phyloP scores from a whole-genome alignment of 2,113 vertebrate genomes.

The Engraulis encrasicolus region DNA sequence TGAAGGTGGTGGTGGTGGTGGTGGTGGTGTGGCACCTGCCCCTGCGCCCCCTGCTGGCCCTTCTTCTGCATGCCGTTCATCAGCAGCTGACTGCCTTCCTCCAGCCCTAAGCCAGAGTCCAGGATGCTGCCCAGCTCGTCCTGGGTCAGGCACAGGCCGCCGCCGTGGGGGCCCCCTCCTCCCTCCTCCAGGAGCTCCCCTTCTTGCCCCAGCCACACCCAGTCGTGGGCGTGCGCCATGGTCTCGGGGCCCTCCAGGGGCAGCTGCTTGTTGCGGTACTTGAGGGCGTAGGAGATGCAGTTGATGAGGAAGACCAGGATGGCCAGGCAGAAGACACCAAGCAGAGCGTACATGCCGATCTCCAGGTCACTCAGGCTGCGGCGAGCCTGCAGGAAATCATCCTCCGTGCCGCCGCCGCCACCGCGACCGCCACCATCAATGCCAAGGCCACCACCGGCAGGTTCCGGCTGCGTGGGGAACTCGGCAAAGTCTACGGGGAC shows the following conservation, averaged over 20 bases:
- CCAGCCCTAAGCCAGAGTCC: conserved; percentile 65
- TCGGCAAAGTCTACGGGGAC: conserved; percentile 86
- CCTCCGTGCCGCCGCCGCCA: conserved; percentile 72
- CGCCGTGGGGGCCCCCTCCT: too few species aligned
- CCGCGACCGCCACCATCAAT: too few species aligned
- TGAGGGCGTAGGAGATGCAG: conserved; percentile 91
- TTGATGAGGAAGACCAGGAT: conserved; percentile 96
- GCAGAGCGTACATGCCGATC: conserved; percentile 94
- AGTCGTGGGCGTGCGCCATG: conserved; percentile 91
- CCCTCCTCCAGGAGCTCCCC: conserved; percentile 80
- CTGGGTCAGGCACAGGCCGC: conserved; percentile 75
- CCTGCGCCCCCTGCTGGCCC: too few species aligned
- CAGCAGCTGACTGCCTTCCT: conserved; percentile 83
- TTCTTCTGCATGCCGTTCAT: conserved; percentile 73
- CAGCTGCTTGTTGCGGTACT: conserved; percentile 89
- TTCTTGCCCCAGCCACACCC: conserved; percentile 96
- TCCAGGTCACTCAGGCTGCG: conserved; percentile 89
- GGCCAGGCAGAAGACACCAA: conserved; percentile 95
- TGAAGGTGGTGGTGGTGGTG: too few species aligned
- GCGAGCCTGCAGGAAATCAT: conserved; percentile 77
- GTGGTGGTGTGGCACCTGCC: too few species aligned
- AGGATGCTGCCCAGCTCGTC: conserved; percentile 78
- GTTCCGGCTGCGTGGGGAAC: conserved; percentile 84
- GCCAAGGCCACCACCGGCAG: too few species aligned
- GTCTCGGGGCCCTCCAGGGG: conserved; percentile 83